Base-by-base conservation (phyloP, 2,888 invertebrate genomes). In the Drosophila subsilvestris region DNA sequence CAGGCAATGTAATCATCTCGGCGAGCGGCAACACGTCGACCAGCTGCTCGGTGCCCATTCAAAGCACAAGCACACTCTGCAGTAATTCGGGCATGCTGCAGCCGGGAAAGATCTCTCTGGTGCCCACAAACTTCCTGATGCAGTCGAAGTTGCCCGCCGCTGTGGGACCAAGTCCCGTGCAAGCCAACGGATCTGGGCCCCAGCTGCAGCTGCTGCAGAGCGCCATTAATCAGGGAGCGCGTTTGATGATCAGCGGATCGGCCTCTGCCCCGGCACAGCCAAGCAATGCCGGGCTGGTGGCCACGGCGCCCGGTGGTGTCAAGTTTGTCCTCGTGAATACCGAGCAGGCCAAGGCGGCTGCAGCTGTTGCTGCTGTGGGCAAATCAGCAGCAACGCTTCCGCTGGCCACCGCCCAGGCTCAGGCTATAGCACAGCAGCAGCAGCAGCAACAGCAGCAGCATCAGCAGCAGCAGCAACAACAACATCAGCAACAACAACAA, bases 111-210 rank as follows among this genome's bases (percentile, higher is more conserved):
- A 92, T 92, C 9, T 92, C 92, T 0, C 45, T 92, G 47, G 92
- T 92, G n/a, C 92, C 92, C 27, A 91, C 92, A 0, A 92, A 92
- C 69, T 91, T 92, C 37, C 84, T 92, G 1, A 87, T 92, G 76
- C 91, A 92, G 56, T 89, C 90, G 54, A 89, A 87, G 59, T 68
- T 76, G 25, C 25, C 74, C 3, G 29, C 72, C 57, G 51, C 66
- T 59, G 8, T 74, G 56, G 60, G 66, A 75, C 10, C 82, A 17
- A 73, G 56, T 45, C 51, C 70, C 18, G 27, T 69, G 8, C 17
- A 62, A 32, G 51, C 58, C 48, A 82, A 82, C 45, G 48, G 47
- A 10, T 32, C 75, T 0, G 78, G 74, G 2, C 58, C 79, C 0
- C 88, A 89, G 58, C 57, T 86, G 27, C 88, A 87, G 22, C 58